Evolutionary conservation across 2,888 invertebrate species (phyloP).

Genomic region (Cheilosia scutellata): DNA sequence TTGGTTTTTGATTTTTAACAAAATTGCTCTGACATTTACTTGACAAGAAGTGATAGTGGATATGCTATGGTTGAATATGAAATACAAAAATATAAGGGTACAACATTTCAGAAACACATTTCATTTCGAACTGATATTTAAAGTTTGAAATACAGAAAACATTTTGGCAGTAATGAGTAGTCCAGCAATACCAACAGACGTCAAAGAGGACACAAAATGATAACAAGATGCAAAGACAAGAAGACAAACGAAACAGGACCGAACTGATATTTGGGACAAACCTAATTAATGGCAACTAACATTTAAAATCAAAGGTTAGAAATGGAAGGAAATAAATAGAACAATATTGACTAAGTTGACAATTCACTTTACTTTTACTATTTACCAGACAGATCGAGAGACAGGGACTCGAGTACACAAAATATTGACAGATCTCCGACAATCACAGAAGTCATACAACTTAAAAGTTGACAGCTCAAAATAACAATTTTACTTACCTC

Average conservation of each 20-base stretch:
- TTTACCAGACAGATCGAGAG: not conserved
- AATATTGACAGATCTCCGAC: not conserved
- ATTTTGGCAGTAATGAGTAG: too few relatives aligned
- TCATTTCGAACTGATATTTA: not conserved
- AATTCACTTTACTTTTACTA: not conserved
- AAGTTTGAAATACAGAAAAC: not conserved
- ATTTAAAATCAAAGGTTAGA: too few relatives aligned
- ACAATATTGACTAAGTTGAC: too few relatives aligned
- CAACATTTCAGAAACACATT: not conserved
- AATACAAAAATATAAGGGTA: not conserved
- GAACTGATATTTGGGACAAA: too few relatives aligned
- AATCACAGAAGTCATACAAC: slow-evolving; percentile 25
- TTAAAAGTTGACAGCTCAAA: not conserved
- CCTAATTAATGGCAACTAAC: too few relatives aligned
- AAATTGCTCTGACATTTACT: too few relatives aligned
- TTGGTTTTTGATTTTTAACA: too few relatives aligned
- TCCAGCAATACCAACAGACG: not conserved
- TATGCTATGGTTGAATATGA: too few relatives aligned
- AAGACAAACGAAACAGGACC: too few relatives aligned
- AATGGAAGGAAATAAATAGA: too few relatives aligned
- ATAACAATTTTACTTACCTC: slow-evolving; percentile 83
- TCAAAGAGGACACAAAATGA: not conserved
- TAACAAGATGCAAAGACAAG: too few relatives aligned
- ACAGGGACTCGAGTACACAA: not conserved
- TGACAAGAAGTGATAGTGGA: not conserved